Percentiles rank a stretch among this genome's conserved stretches.
phyloP scores from a whole-genome alignment of 2,888 invertebrate genomes.

The Phyllotreta striolata region DNA sequence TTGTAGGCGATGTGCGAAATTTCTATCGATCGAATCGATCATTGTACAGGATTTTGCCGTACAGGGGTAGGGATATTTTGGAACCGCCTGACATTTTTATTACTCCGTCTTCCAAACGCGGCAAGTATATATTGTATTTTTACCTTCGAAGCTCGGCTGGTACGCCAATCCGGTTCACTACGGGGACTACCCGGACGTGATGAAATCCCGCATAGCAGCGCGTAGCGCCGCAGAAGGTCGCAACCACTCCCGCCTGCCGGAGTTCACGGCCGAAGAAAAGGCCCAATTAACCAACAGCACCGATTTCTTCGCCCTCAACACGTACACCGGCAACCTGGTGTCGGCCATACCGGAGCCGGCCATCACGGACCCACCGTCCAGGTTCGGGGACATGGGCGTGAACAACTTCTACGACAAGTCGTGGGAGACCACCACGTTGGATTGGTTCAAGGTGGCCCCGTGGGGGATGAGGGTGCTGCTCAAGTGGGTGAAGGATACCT shows the following conservation, averaged over 20 bases:
- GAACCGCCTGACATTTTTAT: no score
- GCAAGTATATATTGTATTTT: no score
- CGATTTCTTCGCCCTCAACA: constrained; percentile 80
- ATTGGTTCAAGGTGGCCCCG: constrained; percentile 61
- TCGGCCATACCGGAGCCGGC: constrained; percentile 26
- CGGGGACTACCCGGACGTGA: constrained; percentile 73
- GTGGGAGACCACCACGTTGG: constrained; percentile 38
- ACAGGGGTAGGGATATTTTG: no score
- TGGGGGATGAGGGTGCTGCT: constrained; percentile 67
- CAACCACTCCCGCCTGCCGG: constrained; percentile 68
- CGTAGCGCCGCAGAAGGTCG: constrained; percentile 69
- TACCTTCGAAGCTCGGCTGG: constrained; percentile 45
- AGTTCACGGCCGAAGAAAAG: constrained; percentile 69
- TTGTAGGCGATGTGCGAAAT: no score
- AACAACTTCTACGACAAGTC: constrained; percentile 30
- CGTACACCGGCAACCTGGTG: constrained; percentile 71
- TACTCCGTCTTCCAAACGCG: no score
- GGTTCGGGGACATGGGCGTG: constrained; percentile 50
- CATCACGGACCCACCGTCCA: constrained; percentile 25
- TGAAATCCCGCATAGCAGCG: constrained; percentile 67
- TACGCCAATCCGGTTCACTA: constrained; percentile 67
- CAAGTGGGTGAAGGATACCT: constrained; percentile 54
- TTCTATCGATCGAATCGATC: no score
- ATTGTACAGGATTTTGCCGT: no score
- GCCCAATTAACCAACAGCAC: constrained; percentile 67